Conservation (phyloP, 2,797 vertebrate genomes). For the Eutrigla gurnardus region DNA sequence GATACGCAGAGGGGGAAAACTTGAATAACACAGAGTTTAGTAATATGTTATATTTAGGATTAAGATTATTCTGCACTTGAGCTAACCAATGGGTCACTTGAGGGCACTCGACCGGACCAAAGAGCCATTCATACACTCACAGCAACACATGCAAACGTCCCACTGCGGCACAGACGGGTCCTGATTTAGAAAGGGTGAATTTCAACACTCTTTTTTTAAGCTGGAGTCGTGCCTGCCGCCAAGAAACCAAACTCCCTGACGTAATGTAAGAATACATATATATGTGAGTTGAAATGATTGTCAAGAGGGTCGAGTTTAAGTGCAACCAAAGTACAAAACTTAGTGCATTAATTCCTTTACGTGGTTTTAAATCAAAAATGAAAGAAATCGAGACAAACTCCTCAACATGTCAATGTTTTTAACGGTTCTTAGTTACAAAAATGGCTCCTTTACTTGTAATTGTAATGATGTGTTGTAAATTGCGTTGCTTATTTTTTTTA, state of each 20-base stretch:
- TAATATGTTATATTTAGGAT: not conserved
- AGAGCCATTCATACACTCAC: not conserved
- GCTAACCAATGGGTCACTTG: not conserved
- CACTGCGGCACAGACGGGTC: not conserved
- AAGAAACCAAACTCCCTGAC: not conserved
- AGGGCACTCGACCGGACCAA: not conserved
- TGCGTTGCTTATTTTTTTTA: too few relatives aligned
- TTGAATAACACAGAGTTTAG: not conserved
- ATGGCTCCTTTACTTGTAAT: too few relatives aligned
- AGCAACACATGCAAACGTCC: not conserved
- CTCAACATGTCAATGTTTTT: too few relatives aligned
- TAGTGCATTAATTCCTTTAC: too few relatives aligned
- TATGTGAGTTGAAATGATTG: conserved; percentile 13
- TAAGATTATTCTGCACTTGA: conserved; percentile 6
- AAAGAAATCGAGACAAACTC: too few relatives aligned
- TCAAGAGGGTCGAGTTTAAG: not conserved
- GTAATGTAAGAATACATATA: not conserved
- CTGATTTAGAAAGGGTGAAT: not conserved
- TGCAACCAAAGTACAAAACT: too few relatives aligned
- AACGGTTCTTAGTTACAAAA: too few relatives aligned
- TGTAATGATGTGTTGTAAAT: too few relatives aligned
- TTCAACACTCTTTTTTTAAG: not conserved
- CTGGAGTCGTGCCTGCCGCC: not conserved
- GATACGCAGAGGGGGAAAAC: not conserved
- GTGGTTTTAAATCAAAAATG: too few relatives aligned